Evolutionary conservation across 1,140 invertebrate species (phyloP).

Genomic region (Sycophila sp.): DNA sequence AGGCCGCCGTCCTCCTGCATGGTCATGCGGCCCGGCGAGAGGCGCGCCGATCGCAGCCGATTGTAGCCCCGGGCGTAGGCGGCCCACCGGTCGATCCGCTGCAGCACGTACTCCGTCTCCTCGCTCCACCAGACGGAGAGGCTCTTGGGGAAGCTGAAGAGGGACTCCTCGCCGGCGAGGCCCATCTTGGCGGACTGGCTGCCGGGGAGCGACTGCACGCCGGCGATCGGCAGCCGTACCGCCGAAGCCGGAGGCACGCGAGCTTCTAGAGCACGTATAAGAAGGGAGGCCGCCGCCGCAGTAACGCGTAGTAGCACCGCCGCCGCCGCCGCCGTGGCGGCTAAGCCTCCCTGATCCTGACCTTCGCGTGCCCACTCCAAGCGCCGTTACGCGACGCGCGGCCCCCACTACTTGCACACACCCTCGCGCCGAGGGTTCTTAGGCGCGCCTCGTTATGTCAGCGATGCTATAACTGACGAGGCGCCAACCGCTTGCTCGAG

Average conservation of each 20-base stretch:
- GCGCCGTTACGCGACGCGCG: no score
- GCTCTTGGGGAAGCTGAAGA: conserved; percentile 9
- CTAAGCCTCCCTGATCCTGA: conserved; percentile 13
- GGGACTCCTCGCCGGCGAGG: conserved; percentile 16
- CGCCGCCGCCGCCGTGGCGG: background rate
- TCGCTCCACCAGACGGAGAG: conserved; percentile 56
- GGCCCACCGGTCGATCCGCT: conserved; percentile 60
- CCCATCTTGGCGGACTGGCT: background rate
- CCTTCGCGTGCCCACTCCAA: no score
- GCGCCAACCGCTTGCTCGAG: no score
- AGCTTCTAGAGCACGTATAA: background rate
- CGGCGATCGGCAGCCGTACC: background rate
- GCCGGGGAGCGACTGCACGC: background rate
- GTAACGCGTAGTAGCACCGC: background rate
- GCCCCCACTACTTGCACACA: no score
- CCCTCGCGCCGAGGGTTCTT: no score
- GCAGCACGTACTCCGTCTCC: conserved; percentile 59
- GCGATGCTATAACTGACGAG: no score
- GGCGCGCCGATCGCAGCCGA: conserved; percentile 51
- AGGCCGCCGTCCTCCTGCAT: conserved; percentile 44
- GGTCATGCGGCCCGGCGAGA: conserved; percentile 48
- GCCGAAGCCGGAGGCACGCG: no score
- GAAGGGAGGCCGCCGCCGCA: conserved; percentile 7
- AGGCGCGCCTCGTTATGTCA: background rate
- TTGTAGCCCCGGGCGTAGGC: conserved; percentile 59